A percentile compares a stretch with the other conserved stretches of the same genome.
These are phyloP conservation scores for Mycetomoellerius zeteki DNA, from an alignment of 1,140 invertebrate genomes.

Conservation along the genomic window DNA sequence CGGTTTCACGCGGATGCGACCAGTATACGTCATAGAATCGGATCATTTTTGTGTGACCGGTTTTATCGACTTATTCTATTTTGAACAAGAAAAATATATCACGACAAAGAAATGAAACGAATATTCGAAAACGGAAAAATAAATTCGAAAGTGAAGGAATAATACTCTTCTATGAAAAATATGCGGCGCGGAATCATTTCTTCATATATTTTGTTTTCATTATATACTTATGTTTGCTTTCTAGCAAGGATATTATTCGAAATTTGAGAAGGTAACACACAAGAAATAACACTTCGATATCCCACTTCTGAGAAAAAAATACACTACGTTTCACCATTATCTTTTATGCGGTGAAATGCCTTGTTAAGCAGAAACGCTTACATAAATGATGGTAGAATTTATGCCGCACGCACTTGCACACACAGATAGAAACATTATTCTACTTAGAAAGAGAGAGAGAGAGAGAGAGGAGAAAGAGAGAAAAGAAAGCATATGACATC, in stretches of 20 bases:
- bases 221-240: slow-evolving; percentile 3
- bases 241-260: neutral
- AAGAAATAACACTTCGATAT: slow-evolving; percentile 2
- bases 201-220: neutral
- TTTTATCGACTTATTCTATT: slow-evolving; percentile 48
- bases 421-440: slow-evolving; percentile 52
- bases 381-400: slow-evolving; percentile 61
- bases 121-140: slow-evolving; percentile 35
- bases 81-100: neutral
- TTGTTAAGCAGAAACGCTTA: slow-evolving; percentile 50
- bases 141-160: neutral
- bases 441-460: neutral
- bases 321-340: slow-evolving; percentile 39
- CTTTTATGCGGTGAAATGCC: slow-evolving; percentile 8
- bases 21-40: slow-evolving; percentile 39
- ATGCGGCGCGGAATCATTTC: neutral
- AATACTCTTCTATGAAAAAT: neutral
- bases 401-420: slow-evolving; percentile 55
- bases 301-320: slow-evolving; percentile 12
- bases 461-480: neutral
- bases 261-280: slow-evolving; percentile 14
- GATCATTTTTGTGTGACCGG: slow-evolving; percentile 52
- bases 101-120: slow-evolving; percentile 8
- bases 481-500: slow-evolving; percentile 7
- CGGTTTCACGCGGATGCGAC: slow-evolving; percentile 34